Conservation (phyloP, 2,797 vertebrate genomes). For the Myotis planiceps region DNA sequence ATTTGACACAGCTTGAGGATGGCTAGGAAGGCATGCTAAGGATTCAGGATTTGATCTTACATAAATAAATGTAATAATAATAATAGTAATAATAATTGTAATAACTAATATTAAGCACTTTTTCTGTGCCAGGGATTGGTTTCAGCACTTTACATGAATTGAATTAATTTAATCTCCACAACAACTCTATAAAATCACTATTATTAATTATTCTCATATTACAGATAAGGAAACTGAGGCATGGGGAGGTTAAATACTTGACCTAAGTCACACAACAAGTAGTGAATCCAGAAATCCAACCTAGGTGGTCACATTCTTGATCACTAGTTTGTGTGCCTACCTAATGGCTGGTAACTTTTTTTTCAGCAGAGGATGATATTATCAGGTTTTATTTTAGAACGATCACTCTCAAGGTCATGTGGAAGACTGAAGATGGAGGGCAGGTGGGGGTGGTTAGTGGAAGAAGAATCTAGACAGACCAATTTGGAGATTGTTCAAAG, state of each 20-base stretch:
- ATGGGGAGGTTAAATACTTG: background rate
- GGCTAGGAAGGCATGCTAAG: background rate
- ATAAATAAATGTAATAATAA: background rate
- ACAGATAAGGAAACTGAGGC: background rate
- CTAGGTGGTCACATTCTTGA: background rate
- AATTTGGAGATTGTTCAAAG: background rate
- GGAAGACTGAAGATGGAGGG: background rate
- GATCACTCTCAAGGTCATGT: background rate
- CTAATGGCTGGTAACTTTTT: background rate
- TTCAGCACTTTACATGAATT: background rate
- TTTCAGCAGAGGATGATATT: background rate
- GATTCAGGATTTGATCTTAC: background rate
- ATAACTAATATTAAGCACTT: background rate
- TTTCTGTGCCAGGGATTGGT: background rate
- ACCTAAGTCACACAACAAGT: background rate
- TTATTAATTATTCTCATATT: background rate
- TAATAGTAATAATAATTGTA: background rate
- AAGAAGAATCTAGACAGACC: background rate
- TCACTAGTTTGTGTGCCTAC: background rate
- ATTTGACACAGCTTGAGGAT: background rate
- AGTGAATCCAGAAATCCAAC: background rate
- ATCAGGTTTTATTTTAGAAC: background rate
- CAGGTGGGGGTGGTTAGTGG: background rate
- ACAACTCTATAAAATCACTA: background rate
- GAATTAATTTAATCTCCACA: background rate